Evolutionary conservation across 2,888 invertebrate species (phyloP).

Genomic region (Lapara coniferarum): DNA sequence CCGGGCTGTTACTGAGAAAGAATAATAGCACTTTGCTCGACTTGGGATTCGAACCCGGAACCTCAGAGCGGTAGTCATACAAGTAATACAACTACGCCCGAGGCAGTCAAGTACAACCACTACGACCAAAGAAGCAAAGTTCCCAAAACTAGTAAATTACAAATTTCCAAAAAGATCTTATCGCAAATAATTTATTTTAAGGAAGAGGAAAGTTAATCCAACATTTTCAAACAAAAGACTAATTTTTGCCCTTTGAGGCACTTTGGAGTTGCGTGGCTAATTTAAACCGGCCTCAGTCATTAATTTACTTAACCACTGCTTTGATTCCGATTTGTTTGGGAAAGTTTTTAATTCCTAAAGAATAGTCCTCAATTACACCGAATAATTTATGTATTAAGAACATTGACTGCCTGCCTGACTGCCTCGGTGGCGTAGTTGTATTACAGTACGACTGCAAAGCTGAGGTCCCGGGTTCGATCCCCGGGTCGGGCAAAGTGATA

Average conservation of each 20-base stretch:
- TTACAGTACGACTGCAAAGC: no score
- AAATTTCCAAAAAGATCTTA: conserved; percentile 5
- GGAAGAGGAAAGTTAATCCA: conserved; percentile 50
- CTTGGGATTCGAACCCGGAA: no score
- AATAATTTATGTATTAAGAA: background rate
- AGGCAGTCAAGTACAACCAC: no score
- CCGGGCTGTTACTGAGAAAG: no score
- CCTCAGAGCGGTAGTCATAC: no score
- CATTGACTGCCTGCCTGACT: no score
- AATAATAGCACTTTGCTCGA: no score
- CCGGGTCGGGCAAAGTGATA: no score
- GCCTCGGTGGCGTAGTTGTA: no score
- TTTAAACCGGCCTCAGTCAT: conserved; percentile 58
- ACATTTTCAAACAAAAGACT: conserved; percentile 61
- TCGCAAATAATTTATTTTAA: conserved; percentile 26
- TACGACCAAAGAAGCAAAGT: background rate
- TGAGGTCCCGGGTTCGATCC: no score
- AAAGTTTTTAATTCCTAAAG: conserved; percentile 32
- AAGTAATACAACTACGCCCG: no score
- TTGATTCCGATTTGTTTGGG: conserved; percentile 36
- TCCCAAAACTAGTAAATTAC: background rate
- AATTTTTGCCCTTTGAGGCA: conserved; percentile 68
- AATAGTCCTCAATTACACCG: background rate
- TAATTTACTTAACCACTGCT: conserved; percentile 41
- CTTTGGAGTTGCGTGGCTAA: conserved; percentile 56